Base-by-base conservation (phyloP, 2,888 invertebrate genomes). In the Drosophila sordidula region DNA sequence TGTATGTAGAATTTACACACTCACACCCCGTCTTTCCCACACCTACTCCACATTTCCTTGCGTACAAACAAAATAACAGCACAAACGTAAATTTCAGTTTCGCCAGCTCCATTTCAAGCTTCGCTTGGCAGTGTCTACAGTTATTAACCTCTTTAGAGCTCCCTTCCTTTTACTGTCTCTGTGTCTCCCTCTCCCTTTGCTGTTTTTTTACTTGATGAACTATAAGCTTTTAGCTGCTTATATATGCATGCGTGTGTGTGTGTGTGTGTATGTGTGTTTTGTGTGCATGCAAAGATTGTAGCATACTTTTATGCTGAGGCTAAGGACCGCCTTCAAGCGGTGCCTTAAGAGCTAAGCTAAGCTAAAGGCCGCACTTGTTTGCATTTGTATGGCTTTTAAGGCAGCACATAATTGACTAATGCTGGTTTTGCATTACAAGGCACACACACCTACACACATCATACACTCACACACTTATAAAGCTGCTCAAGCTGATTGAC, bases 81-180 rank as follows among this genome's bases (percentile, higher is more conserved):
- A 22, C 38, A 55, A 55, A 38, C 58, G 25, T n/a, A 29, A 47
- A 55, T 54, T 70, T 57, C 50, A 14, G 41, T 65, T 68, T 55
- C 25, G 57, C 29, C 44, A 39, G 25, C 56, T 54, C 63, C 45
- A 63, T 55, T 51, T 63, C 59, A 51, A 55, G 61, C 70, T 38
- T 54, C 39, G 54, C 45, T 57, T 44, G 49, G 12, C 58, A 45
- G 45, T 58, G 51, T 67, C 46, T 58, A 51, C 59, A 61, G 71
- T 77, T 82, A 81, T 85, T 82, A 81, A 77, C 77, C 85, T 75
- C 69, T 66, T 75, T 74, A 49, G 42, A 59, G 64, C 44, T 46
- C 32, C n/a, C n/a, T n/a, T n/a, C 29, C 32, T 6, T 36, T 59
- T 11, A 11, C 9, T 29, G 2, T 29, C 65, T 45, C 59, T 45